Evolutionary conservation across 2,113 vertebrate genomes (phyloP).

Genomic region (Hippocampus mohnikei): DNA sequence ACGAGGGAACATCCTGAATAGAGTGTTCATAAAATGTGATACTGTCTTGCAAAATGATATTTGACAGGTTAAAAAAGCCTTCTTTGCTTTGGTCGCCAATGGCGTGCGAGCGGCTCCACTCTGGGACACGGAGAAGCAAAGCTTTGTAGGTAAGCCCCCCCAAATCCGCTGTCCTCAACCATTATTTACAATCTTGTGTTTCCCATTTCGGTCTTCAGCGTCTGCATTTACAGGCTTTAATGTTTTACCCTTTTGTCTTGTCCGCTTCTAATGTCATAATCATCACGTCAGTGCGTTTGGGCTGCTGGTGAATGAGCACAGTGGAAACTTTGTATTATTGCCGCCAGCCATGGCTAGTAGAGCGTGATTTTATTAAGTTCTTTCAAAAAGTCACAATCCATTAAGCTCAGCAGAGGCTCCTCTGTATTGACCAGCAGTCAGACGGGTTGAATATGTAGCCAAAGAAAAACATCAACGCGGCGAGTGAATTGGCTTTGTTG

Average conservation of each 20-base stretch:
- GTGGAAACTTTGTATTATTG: slow-evolving; percentile 19
- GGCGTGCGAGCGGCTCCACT: slow-evolving; percentile 94
- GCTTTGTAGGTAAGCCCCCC: slow-evolving; percentile 89
- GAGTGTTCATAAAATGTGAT: background rate
- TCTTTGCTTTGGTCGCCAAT: slow-evolving; percentile 95
- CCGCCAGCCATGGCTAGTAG: slow-evolving; percentile 9
- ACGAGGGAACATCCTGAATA: no score
- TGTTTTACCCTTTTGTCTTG: background rate
- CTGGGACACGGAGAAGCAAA: slow-evolving; percentile 97
- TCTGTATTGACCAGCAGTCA: slow-evolving; percentile 16
- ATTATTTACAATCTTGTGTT: background rate
- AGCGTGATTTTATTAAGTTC: slow-evolving; percentile 26
- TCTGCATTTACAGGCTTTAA: background rate
- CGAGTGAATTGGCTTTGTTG: slow-evolving; percentile 24
- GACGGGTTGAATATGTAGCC: background rate
- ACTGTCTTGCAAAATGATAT: background rate
- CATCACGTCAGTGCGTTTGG: background rate
- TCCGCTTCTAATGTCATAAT: background rate
- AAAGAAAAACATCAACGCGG: background rate
- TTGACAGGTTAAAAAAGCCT: slow-evolving; percentile 93
- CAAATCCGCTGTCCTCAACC: background rate
- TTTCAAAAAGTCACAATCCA: slow-evolving; percentile 35
- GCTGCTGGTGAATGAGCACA: background rate
- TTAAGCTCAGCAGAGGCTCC: slow-evolving; percentile 29
- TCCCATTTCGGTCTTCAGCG: background rate